These are phyloP conservation scores for Pterocles orientalis DNA, from an alignment of 2,113 vertebrate genomes.

Conservation along the genomic window DNA sequence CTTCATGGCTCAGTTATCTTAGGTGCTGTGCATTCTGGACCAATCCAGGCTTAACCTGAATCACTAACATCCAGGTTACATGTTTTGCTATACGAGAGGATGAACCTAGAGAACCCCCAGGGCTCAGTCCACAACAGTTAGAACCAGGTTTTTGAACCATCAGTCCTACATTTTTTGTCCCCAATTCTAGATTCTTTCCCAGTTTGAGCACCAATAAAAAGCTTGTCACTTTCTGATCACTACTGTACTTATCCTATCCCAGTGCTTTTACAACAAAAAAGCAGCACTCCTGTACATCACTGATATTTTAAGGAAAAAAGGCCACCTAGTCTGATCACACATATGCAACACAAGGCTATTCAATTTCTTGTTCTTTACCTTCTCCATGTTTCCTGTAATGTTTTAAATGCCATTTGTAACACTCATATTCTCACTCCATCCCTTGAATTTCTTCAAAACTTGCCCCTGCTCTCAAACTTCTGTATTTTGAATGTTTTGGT, in stretches of 20 bases:
- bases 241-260: neutral
- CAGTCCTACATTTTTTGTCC: neutral
- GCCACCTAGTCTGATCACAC: neutral
- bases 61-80: neutral
- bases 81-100: neutral
- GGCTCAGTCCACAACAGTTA: neutral
- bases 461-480: neutral
- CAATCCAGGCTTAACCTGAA: neutral
- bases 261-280: neutral
- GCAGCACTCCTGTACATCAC: neutral
- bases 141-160: neutral
- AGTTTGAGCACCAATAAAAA: neutral
- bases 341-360: rapidly evolving
- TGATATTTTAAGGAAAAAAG: neutral
- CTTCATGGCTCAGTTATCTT: neutral
- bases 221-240: neutral
- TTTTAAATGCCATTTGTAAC: neutral
- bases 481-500: neutral
- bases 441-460: neutral
- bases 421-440: neutral
- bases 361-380: neutral
- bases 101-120: neutral
- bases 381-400: neutral
- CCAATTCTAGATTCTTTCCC: neutral
- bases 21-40: neutral